Base-by-base conservation (phyloP, 2,888 invertebrate species). In the Ochropacha duplaris region DNA sequence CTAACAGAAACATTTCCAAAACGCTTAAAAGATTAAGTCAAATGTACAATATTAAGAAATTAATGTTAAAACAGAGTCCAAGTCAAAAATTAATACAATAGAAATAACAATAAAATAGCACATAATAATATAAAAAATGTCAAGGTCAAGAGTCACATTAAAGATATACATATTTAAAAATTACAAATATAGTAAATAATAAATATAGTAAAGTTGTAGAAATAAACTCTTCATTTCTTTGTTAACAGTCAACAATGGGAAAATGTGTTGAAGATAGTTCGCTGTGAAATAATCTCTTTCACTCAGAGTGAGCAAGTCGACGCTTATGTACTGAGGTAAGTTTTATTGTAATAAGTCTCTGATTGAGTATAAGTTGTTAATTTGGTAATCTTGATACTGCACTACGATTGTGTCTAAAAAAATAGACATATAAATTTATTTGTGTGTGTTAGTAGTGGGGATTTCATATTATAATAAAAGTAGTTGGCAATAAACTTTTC, bases 211-310 rank as follows among this genome's bases (percentile, higher is more conserved):
- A 1, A 4, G 44, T 49, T 28, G 8, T 1, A 5, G 28, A 28
- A 28, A 9, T 28, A 28, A 19, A 49, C 31, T 50, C 12, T 39
- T 8, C 55, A 26, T 67, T 71, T 70, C 65, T 72, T 62, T 94
- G 94, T 22, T 22, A 19, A 11, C 94, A 98, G 98, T 81, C 93
- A 95, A 84, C 96, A 97, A 83, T 96, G 98, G 96, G 98, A 98
- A 84, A 94, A 94, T 55, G 94, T 99, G 58, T 91, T 99, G 87
- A 96, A 98, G 89, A 95, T 97, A 65, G 99, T 99, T 26, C 95
- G 98, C 75, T 99, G 99, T 88, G 98, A 98, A 92, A 98, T 99
- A 67, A 98, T 99, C 86, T 98, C 98, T 90, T 96, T 95, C 84
- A 96, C 96, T 59, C 95, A 95, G 83, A 98, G 98, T 88, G 97